These are phyloP conservation scores for Leguminivora glycinivorella DNA, from an alignment of 1,140 invertebrate species.

Conservation along the genomic window DNA sequence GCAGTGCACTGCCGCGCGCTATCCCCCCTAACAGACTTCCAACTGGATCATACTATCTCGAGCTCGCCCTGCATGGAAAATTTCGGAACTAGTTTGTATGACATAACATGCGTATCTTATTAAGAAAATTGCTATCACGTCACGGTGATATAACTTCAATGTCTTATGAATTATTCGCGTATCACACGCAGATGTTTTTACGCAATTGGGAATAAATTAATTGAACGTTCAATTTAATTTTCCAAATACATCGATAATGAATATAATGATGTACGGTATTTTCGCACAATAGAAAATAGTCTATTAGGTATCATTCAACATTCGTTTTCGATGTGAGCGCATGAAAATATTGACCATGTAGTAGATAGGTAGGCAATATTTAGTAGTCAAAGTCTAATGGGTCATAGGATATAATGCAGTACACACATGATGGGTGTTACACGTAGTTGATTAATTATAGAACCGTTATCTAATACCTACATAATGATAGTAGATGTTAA, in stretches of 20 bases:
- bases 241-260: neutral
- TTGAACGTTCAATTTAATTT: neutral
- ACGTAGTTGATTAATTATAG: no score
- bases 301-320: neutral
- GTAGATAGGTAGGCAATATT: no score
- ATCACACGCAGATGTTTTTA: conserved; percentile 2
- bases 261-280: neutral
- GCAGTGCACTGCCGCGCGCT: conserved; percentile 38
- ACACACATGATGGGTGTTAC: no score
- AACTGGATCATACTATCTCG: neutral
- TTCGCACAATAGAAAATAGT: neutral
- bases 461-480: no score
- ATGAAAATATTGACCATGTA: no score
- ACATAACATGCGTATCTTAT: neutral
- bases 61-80: conserved; percentile 16
- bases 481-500: no score
- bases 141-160: conserved; percentile 19
- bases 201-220: neutral
- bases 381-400: no score
- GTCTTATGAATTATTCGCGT: neutral
- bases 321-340: no score
- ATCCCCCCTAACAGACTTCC: conserved; percentile 43
- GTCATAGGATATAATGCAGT: no score
- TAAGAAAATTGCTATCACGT: conserved; percentile 20
- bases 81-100: conserved; percentile 4